phyloP scores from a whole-genome alignment of 2,888 invertebrate genomes.

The Tubulanus polymorphus region DNA sequence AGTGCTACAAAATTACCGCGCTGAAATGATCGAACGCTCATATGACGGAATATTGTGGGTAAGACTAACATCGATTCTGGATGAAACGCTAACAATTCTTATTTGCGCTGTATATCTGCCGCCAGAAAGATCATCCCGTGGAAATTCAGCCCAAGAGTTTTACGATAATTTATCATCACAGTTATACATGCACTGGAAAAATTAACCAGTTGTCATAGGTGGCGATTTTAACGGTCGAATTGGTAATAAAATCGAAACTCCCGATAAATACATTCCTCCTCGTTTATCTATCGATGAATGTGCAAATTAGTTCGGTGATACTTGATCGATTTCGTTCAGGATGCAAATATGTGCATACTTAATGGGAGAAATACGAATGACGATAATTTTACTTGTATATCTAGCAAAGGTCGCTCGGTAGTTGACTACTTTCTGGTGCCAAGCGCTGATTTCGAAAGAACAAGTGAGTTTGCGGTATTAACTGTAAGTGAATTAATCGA shows the following conservation, averaged over 20 bases:
- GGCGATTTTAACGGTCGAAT: conserved; percentile 7
- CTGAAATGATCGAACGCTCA: conserved; percentile 1
- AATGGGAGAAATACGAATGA: not conserved
- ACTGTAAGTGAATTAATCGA: not conserved
- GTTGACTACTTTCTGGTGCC: not conserved
- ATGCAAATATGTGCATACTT: not conserved
- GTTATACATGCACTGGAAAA: conserved; percentile 6
- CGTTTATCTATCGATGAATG: not conserved
- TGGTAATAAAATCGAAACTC: conserved; percentile 2
- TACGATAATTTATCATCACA: conserved; percentile 2
- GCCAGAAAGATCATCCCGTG: not conserved
- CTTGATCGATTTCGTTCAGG: not conserved
- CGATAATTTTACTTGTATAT: not conserved
- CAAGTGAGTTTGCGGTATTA: not conserved
- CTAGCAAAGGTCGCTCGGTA: not conserved
- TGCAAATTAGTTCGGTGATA: not conserved
- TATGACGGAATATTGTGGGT: conserved; percentile 4
- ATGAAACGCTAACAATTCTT: not conserved
- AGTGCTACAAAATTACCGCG: not conserved
- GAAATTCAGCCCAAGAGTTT: conserved; percentile 1
- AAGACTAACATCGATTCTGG: not conserved
- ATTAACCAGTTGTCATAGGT: conserved; percentile 2
- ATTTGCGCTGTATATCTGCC: conserved; percentile 7
- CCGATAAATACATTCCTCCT: not conserved
- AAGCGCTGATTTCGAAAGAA: not conserved